Conservation (phyloP, 2,888 invertebrate genomes). For the Sylvicola cinctus region DNA sequence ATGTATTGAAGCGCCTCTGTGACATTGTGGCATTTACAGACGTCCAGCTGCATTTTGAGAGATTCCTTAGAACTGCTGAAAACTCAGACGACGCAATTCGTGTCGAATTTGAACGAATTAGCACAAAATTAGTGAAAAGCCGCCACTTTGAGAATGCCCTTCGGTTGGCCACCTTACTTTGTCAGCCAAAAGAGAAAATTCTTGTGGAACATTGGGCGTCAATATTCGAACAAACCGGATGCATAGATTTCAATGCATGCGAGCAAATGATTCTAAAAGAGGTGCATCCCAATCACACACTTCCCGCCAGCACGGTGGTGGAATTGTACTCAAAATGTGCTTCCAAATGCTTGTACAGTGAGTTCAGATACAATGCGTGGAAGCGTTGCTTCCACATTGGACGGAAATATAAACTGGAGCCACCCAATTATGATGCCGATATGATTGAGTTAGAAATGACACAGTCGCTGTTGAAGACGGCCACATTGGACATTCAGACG, state of each 20-base stretch:
- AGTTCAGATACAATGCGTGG: constrained; percentile 28
- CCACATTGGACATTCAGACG: constrained; percentile 8
- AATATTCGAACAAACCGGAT: no score
- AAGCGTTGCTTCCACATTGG: constrained; percentile 20
- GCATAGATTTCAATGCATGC: no score
- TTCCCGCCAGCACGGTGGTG: constrained; percentile 38
- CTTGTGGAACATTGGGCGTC: constrained; percentile 28
- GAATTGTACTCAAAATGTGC: constrained; percentile 38
- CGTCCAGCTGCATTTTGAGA: constrained; percentile 29
- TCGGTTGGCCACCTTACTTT: constrained; percentile 26
- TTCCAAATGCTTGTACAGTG: constrained; percentile 24
- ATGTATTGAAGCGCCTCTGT: constrained; percentile 27
- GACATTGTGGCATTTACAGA: constrained; percentile 35
- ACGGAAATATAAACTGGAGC: constrained; percentile 21
- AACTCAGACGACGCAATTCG: constrained; percentile 12
- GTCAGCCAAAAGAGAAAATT: constrained; percentile 25
- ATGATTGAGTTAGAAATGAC: constrained; percentile 25
- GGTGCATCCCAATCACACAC: constrained; percentile 23
- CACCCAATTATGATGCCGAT: constrained; percentile 23
- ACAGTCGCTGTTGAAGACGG: constrained; percentile 16
- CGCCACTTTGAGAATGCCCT: constrained; percentile 31
- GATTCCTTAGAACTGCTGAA: no score
- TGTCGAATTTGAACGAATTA: constrained; percentile 26
- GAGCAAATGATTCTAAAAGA: no score
- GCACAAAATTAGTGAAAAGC: constrained; percentile 24